A percentile compares a stretch with the other conserved stretches of the same genome.
Evolutionary conservation across 2,113 vertebrate genomes (phyloP).

Genomic region (Notiomystis cincta): DNA sequence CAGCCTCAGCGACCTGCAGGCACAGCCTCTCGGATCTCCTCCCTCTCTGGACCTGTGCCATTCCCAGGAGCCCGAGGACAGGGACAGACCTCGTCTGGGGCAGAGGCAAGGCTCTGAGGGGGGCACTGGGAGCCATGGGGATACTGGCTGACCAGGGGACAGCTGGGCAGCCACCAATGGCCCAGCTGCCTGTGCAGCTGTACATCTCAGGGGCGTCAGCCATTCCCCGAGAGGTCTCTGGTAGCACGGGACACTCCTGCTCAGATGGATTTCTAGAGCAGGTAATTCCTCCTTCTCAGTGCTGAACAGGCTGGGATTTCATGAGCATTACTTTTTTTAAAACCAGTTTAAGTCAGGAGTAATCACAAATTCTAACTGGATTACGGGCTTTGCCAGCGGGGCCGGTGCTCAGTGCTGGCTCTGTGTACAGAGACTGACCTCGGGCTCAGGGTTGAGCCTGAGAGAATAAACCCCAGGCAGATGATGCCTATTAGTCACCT

Average conservation of each 20-base stretch:
- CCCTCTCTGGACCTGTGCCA: neutral
- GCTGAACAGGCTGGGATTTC: neutral
- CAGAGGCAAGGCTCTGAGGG: neutral
- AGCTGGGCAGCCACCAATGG: neutral
- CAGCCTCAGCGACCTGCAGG: neutral
- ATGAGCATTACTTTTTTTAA: neutral
- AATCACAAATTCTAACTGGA: neutral
- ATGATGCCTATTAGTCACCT: neutral
- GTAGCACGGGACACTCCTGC: neutral
- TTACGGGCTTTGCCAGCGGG: neutral
- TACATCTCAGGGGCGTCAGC: neutral
- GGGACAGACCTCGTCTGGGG: neutral
- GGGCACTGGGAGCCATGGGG: neutral
- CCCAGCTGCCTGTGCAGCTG: neutral
- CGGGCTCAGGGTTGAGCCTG: neutral
- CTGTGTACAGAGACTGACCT: neutral
- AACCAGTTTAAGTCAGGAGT: neutral
- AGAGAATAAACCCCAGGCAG: neutral
- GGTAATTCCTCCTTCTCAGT: neutral
- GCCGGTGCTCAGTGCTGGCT: neutral
- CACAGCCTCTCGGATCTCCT: neutral
- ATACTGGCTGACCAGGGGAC: neutral
- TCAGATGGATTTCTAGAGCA: neutral
- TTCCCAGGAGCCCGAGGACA: rapidly evolving
- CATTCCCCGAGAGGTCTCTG: rapidly evolving